Conservation (phyloP, 2,797 vertebrate species). For the Anableps anableps region DNA sequence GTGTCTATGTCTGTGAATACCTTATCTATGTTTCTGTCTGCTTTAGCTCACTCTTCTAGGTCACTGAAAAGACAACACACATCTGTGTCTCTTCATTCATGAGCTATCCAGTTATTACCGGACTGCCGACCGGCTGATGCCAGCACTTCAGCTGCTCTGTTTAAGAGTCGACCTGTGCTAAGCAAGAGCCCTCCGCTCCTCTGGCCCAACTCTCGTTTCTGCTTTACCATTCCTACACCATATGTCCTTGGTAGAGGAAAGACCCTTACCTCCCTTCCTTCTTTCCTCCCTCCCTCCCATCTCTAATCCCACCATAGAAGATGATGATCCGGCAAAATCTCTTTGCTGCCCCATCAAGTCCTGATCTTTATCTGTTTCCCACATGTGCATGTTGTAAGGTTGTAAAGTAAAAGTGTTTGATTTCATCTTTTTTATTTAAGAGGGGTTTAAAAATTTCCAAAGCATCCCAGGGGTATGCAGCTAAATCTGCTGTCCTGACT, state of each 20-base stretch:
- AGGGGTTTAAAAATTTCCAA: neutral
- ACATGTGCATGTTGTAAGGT: slow-evolving; percentile 5
- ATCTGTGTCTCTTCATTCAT: slow-evolving; percentile 74
- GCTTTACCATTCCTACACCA: slow-evolving; percentile 50
- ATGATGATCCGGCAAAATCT: slow-evolving; percentile 75
- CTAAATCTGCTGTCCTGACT: slow-evolving; percentile 44
- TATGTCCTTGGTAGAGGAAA: slow-evolving; percentile 73
- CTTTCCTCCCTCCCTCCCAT: neutral
- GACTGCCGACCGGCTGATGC: slow-evolving; percentile 50
- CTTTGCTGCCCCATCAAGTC: slow-evolving; percentile 35
- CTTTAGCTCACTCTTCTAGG: slow-evolving; percentile 69
- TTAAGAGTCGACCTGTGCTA: slow-evolving; percentile 36
- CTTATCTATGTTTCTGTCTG: slow-evolving; percentile 56
- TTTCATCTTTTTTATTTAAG: neutral
- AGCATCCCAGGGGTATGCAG: slow-evolving; percentile 11
- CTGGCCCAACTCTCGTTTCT: slow-evolving; percentile 20
- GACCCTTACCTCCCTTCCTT: slow-evolving; percentile 31
- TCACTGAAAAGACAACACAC: slow-evolving; percentile 74
- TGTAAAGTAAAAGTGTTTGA: neutral
- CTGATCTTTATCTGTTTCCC: slow-evolving; percentile 14
- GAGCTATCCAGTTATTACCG: slow-evolving; percentile 50
- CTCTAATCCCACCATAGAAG: slow-evolving; percentile 51
- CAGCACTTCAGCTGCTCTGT: slow-evolving; percentile 54
- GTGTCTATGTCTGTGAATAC: slow-evolving; percentile 33
- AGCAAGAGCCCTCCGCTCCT: slow-evolving; percentile 37